These are phyloP conservation scores for Otocyon megalotis DNA, from an alignment of 2,113 vertebrate genomes.

Conservation along the genomic window DNA sequence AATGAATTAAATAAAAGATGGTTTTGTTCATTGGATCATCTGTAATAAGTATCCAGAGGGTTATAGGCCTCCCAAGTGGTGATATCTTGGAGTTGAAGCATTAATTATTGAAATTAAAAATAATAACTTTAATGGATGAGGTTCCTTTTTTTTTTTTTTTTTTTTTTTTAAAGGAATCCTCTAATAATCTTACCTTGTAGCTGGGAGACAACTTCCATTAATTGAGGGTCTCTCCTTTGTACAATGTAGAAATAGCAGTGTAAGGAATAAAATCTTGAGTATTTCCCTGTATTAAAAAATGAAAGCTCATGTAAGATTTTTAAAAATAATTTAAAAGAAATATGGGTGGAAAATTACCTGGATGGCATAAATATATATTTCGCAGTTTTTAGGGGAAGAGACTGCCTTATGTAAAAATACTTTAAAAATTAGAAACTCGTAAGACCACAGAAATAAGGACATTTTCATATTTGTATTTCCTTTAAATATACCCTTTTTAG, in stretches of 20 bases:
- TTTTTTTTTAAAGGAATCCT: not conserved
- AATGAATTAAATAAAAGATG: not conserved
- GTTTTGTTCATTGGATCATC: not conserved
- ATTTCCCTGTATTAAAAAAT: constrained; percentile 15
- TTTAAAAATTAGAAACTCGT: not conserved
- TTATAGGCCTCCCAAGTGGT: not conserved
- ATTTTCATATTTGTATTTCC: constrained; percentile 5
- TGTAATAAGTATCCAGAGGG: not conserved
- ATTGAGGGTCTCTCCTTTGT: not conserved
- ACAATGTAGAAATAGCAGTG: not conserved
- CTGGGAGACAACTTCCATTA: not conserved
- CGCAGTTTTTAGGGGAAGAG: not conserved
- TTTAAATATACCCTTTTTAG: not conserved
- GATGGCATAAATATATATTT: not conserved
- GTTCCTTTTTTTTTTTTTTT: not conserved
- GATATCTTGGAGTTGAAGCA: not conserved
- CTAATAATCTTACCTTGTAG: not conserved
- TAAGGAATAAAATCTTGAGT: not conserved
- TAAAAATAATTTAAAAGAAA: not conserved
- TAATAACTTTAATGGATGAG: not conserved
- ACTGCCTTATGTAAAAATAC: not conserved
- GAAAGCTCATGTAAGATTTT: not conserved
- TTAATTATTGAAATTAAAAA: not conserved
- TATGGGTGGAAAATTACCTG: not conserved
- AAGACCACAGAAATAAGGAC: not conserved